These are phyloP conservation scores for Prionace glauca DNA, from an alignment of 2,797 vertebrate species.

Conservation along the genomic window DNA sequence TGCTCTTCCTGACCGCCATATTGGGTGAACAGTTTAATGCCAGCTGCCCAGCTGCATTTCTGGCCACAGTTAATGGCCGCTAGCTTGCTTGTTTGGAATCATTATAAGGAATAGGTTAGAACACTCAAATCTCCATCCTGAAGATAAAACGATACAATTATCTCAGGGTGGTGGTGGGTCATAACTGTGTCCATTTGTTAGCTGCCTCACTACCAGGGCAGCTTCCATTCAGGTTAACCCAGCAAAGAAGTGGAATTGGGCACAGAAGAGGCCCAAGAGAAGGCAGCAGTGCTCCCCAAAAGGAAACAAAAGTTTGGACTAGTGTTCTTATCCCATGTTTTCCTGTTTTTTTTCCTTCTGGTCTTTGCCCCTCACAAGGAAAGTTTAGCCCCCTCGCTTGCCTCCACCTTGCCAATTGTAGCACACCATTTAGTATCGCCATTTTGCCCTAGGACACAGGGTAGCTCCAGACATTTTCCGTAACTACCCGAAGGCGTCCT, in stretches of 20 bases:
- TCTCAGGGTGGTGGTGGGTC: background rate
- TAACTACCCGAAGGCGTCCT: background rate
- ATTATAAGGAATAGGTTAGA: background rate
- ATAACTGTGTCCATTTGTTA: background rate
- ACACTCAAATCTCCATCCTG: background rate
- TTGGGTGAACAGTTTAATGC: background rate
- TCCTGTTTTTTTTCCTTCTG: too few species aligned
- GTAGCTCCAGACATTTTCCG: background rate
- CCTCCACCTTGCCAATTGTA: background rate
- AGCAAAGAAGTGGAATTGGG: background rate
- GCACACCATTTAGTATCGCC: background rate
- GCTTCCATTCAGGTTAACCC: background rate
- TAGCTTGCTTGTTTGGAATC: background rate
- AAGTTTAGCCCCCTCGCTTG: background rate
- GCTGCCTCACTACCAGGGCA: background rate
- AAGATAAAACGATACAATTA: background rate
- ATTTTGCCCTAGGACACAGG: background rate
- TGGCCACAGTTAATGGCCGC: background rate
- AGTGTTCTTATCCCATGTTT: too few species aligned
- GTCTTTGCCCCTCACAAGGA: background rate
- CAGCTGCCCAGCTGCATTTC: background rate
- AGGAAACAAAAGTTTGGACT: too few species aligned
- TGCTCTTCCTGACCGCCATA: background rate
- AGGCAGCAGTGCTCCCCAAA: background rate
- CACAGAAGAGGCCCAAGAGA: background rate